These are phyloP conservation scores for Ictidomys tridecemlineatus DNA, from an alignment of 2,113 vertebrate genomes.

Conservation along the genomic window DNA sequence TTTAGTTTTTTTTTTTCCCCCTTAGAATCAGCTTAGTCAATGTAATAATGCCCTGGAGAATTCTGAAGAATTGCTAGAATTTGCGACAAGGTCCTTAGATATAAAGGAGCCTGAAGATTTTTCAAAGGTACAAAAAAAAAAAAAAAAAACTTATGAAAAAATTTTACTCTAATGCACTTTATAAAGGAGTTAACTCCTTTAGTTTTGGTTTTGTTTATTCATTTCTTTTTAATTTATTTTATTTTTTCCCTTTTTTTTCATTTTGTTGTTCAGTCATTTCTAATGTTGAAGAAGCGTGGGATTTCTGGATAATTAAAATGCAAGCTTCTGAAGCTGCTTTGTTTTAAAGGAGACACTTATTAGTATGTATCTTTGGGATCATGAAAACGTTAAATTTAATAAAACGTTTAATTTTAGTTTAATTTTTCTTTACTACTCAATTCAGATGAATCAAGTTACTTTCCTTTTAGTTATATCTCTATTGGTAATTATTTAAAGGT, in stretches of 20 bases:
- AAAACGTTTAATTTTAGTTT: too few species aligned
- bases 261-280: not conserved
- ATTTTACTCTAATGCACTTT: not conserved
- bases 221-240: not conserved
- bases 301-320: conserved; percentile 60
- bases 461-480: not conserved
- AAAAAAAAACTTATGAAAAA: not conserved
- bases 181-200: conserved; percentile 41
- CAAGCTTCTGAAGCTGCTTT: not conserved
- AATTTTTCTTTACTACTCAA: not conserved
- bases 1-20: conserved; percentile 9
- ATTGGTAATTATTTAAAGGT: conserved; percentile 35
- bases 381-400: conserved; percentile 45
- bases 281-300: not conserved
- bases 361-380: not conserved
- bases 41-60: conserved; percentile 92
- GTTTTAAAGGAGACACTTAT: not conserved
- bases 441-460: not conserved
- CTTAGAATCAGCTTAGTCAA: conserved; percentile 92
- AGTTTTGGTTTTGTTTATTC: conserved; percentile 12
- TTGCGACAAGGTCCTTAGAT: conserved; percentile 91
- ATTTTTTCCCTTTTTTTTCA: too few species aligned
- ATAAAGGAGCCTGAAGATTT: conserved; percentile 93
- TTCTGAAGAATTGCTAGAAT: conserved; percentile 93
- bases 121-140: conserved; percentile 89